These are phyloP conservation scores for Odontocerum albicorne DNA, from an alignment of 2,888 invertebrate species.

Conservation along the genomic window DNA sequence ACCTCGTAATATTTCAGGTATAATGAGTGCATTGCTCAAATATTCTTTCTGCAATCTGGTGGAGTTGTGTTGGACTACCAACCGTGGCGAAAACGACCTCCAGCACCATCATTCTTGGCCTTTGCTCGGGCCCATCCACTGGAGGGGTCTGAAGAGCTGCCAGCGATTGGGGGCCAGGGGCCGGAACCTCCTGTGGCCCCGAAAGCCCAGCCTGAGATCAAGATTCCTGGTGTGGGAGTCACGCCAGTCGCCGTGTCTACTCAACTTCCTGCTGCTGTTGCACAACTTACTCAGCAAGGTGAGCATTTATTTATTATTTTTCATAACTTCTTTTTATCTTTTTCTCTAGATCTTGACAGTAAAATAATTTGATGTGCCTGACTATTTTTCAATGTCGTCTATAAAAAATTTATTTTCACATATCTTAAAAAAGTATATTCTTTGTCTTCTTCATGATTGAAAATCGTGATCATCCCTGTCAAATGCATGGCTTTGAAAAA, in stretches of 20 bases:
- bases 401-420: no score
- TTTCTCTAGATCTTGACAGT: no score
- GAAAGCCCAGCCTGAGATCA: slow-evolving; percentile 50
- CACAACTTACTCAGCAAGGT: slow-evolving; percentile 64
- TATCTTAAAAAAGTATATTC: no score
- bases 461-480: no score
- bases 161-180: not conserved
- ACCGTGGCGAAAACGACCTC: slow-evolving; percentile 80
- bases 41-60: slow-evolving; percentile 83
- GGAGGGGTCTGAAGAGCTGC: slow-evolving; percentile 55
- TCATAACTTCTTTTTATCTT: no score
- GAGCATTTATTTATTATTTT: slow-evolving; percentile 31
- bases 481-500: no score
- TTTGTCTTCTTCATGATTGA: no score
- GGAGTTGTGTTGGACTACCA: slow-evolving; percentile 89
- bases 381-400: no score
- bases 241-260: slow-evolving; percentile 64
- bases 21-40: slow-evolving; percentile 78
- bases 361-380: no score
- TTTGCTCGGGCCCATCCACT: slow-evolving; percentile 75
- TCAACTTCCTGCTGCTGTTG: slow-evolving; percentile 62
- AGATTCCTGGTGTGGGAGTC: slow-evolving; percentile 59
- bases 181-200: slow-evolving; percentile 15
- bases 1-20: slow-evolving; percentile 58
- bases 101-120: slow-evolving; percentile 71